Base-by-base conservation (phyloP, 2,113 vertebrate genomes). In the Oplegnathus fasciatus region DNA sequence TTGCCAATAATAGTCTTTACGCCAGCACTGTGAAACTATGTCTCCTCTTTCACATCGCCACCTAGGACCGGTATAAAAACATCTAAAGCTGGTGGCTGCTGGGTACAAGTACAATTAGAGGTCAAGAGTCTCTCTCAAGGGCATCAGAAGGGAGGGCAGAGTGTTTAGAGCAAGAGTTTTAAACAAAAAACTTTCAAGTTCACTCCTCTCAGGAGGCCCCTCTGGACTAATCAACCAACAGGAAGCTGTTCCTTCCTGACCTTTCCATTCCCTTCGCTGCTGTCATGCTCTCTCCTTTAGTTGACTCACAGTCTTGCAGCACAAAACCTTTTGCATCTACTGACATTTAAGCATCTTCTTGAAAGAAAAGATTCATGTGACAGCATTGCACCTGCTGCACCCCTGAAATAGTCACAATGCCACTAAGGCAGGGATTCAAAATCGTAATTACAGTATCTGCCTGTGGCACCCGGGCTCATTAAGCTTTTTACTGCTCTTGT, bases 361-460 rank as follows among this genome's bases (percentile, higher is more conserved):
- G 46, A 84, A 73, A 86, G 69, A 34, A 72, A 78, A 61, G 26
- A 86, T 61, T 86, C 58, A 65, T 50, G 26, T 32, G 66, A 64
- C 67, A 30, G 71, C 28, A n/a, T 13, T 57, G 30, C 26, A 62
- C 77, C 75, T 81, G 71, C 81, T 75, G 13, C 64, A 52, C 75
- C 77, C 28, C 37, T 68, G 58, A 80, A 75, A 62, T 28, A 71
- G 48, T 74, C 71, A 34, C n/a, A 50, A 54, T 66, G 54, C 75
- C 69, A 79, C 74, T 6, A n/a, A 77, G n/a, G 70, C 42, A 28
- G 55, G 44, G n/a, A 66, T 61, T 82, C 28, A 28, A 64, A 78
- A 73, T 62, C 50, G n/a, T 78, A 86, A 91, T 82, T 83, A 75
- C n/a, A 62, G 55, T 75, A 65, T 75, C 72, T 83, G 66, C n/a